Percentiles rank a stretch among this genome's conserved stretches.
Evolutionary conservation across 2,113 vertebrate species (phyloP).

Genomic region (Hyperopisus bebe): DNA sequence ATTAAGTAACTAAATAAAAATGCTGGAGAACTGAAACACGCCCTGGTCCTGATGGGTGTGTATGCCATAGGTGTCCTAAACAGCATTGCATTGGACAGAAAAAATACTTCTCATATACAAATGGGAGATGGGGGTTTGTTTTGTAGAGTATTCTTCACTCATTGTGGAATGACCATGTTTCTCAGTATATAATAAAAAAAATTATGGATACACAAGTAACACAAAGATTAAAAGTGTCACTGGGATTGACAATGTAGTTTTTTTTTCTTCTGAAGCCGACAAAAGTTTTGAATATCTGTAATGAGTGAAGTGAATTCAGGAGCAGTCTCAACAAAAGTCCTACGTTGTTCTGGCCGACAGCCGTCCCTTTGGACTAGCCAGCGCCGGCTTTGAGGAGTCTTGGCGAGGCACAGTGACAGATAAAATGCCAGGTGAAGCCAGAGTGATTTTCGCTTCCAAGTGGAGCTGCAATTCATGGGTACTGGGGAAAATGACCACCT

Average conservation of each 20-base stretch:
- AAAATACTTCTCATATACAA: not conserved
- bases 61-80: not conserved
- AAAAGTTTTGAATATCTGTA: not conserved
- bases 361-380: not conserved
- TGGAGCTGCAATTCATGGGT: not conserved
- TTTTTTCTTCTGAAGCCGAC: not conserved
- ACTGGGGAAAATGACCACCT: not conserved
- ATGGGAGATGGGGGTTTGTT: not conserved
- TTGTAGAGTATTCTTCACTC: not conserved
- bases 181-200: not conserved
- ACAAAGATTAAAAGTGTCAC: not conserved
- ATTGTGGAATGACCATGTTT: not conserved
- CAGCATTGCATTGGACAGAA: not conserved
- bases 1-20: slow-evolving; percentile 59
- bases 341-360: not conserved
- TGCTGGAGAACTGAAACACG: slow-evolving; percentile 59
- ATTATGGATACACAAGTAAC: not conserved
- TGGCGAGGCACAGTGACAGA: not conserved
- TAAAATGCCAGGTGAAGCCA: not conserved
- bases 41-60: slow-evolving; percentile 47
- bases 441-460: not conserved
- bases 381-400: not conserved
- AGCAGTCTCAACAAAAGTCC: not conserved
- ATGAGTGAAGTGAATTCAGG: not conserved
- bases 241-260: not conserved